Base-by-base conservation (phyloP, 2,888 invertebrate species). In the Drosophila ustulata region DNA sequence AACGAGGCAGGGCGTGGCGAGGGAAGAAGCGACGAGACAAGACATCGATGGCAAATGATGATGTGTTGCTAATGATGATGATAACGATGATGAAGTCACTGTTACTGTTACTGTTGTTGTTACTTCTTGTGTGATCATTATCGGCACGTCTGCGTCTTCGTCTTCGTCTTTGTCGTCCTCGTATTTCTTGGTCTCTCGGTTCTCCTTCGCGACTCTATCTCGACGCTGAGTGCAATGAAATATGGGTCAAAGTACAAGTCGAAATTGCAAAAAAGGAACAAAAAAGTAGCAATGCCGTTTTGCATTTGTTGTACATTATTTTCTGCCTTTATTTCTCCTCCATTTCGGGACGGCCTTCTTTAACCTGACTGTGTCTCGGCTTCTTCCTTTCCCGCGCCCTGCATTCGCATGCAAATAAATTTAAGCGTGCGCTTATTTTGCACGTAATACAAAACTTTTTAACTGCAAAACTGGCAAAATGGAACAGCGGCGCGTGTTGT, bases 381-480 rank as follows among this genome's bases (percentile, higher is more conserved):
- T 9, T 8, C 39, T 6, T 34, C 63, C 37, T 28, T 32, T 56
- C 1, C 7, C 26, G 41, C 6, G 46, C 11, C 45, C 25, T 47
- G 34, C 47, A 67, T 73, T 72, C 41, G 53, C 61, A 66, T 71
- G 77, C 65, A 76, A 82, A 85, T 80, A 84, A 83, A 82, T 81
- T 81, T 80, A 75, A 79, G 69, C 73, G 58, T 72, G 69, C 74
- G 62, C 80, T 71, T 74, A 80, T 80, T 83, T 80, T 71, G 83
- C 85, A 83, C 82, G 85, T 85, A 83, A 82, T 80, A 76, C 80
- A 73, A 76, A 82, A 76, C 73, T 84, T 81, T 81, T 73, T 75
- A 75, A 77, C 80, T 71, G 78, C 58, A 69, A 72, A 75, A 45
- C 78, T 73, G 66, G 32, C 23, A 39, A 49, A 67, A 67, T 52